Evolutionary conservation across 1,140 invertebrate species (phyloP), one percentile per base, ranked within the genome.

Genomic region (Dufourea novaeangliae): DNA sequence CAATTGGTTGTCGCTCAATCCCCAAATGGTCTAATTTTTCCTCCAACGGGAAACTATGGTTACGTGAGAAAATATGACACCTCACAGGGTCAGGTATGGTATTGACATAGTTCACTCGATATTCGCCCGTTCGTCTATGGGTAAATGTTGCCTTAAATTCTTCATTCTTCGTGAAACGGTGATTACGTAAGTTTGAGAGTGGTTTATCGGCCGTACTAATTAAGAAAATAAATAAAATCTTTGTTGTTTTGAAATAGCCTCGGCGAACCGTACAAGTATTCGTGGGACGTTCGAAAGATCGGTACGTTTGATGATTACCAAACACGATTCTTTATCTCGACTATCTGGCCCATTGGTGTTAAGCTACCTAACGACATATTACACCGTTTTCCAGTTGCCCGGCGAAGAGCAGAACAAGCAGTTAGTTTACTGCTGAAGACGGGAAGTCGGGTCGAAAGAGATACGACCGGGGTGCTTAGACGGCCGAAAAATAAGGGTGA

Each of bases 281-380:
- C 8, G 50, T 6, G n/a, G 44, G 50, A 72, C 75, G n/a, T 27
- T 29, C 70, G 41, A 11, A 66, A 73, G 46, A 81, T 82, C 85
- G 85, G 83, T 50, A 22, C 79, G 64, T 86, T 89, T 87, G 83
- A 87, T 89, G 84, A 59, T 63, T 67, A 67, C 78, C 50, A 84
- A 80, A 84, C 84, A 80, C 39, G 79, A 56, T 63, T 61, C 46
- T 44, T 57, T 88, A 87, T 89, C 84, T 75, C 22, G 41, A 44
- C 76, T 79, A 89, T 85, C 85, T 83, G 22, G 34, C 50, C 59
- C 66, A 62, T 57, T 61, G 74, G 57, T 76, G 70, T 80, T 22
- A 39, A 20, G 76, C 71, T 88, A 84, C 79, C 77, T 80, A 86
- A 63, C 39, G 73, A 85, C 78, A 63, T 37, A 68, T 67, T 69